Evolutionary conservation across 2,888 invertebrate species (phyloP), one percentile per base, ranked within the genome.

Genomic region (Acleris emargana): DNA sequence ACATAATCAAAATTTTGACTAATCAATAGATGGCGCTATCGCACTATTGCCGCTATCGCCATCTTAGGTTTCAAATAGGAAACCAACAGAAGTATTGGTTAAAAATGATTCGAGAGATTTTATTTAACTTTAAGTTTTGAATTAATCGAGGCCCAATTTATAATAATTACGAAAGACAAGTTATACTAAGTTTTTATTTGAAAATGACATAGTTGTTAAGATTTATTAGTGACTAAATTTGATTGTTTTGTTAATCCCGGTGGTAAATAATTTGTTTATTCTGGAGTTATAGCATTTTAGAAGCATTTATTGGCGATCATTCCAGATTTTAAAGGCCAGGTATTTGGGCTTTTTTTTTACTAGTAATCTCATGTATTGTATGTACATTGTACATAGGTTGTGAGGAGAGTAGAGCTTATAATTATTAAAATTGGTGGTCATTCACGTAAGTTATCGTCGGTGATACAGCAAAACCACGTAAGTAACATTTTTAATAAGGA

Each of bases 311-410:
- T 64, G 67, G 75, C 67, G 69, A 79, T 75, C 84, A 86, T 86
- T 85, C 86, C 84, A 84, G 67, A 71, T 73, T 69, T 32, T 38
- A 38, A 20, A 17, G 64, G 87, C 87, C 88, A 89, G 89, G 88
- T 81, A 67, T 58, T 72, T 82, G 83, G 89, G 86, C 86, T 85
- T 86, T 77, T 77, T 74, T 76, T 73, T 55, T 58, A 60, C 69
- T 77, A 81, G 89, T 81, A 89, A 90, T 90, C 89, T 89, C 89
- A 89, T 83, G 79, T 81, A 71, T 71, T 75, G 77, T 72, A 80
- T 54, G 25, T 53, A 70, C n/a, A n/a, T n/a, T 76, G 61, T 70
- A 75, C 68, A 72, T 85, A 84, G 86, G 84, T 86, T 88, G 84
- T 86, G 81, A 85, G 71, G 73, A 81, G 78, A 69, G 53, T 69